Evolutionary conservation across 2,797 vertebrate species (phyloP).

Genomic region (Centropyge bicolor): DNA sequence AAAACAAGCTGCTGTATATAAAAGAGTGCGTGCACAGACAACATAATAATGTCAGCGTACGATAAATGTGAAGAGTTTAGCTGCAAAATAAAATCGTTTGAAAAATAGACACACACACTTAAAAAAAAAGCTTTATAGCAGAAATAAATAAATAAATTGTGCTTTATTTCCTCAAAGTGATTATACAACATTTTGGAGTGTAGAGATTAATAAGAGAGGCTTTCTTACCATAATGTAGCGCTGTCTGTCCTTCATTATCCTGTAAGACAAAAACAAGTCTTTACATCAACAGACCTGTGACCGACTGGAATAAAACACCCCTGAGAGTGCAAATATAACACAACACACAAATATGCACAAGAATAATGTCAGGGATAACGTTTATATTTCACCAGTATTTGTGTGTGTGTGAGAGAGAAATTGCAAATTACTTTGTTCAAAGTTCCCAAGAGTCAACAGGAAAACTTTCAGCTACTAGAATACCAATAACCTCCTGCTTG

Average conservation of each 20-base stretch:
- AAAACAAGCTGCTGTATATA: constrained; percentile 47
- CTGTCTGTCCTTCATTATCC: constrained; percentile 98
- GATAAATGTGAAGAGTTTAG: constrained; percentile 30
- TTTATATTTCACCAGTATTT: neutral
- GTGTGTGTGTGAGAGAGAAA: neutral
- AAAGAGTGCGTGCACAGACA: constrained; percentile 15
- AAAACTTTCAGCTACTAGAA: constrained; percentile 43
- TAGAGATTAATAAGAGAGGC: constrained; percentile 17
- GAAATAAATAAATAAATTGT: constrained; percentile 9
- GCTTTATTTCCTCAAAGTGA: neutral
- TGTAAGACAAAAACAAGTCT: constrained; percentile 79
- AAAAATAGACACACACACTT: constrained; percentile 21
- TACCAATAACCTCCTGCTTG: constrained; percentile 27
- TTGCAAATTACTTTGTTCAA: constrained; percentile 22
- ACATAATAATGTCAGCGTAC: constrained; percentile 43
- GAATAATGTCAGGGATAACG: constrained; percentile 18
- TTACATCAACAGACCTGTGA: constrained; percentile 46
- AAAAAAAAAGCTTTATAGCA: constrained; percentile 30
- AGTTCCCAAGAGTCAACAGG: constrained; percentile 26
- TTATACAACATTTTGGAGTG: constrained; percentile 12
- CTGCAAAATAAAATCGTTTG: constrained; percentile 23
- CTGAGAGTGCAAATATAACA: constrained; percentile 12
- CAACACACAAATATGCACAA: neutral
- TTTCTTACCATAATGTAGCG: constrained; percentile 96
- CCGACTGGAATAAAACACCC: constrained; percentile 26